Evolutionary conservation across 2,113 vertebrate species (phyloP).

Genomic region (Chauna torquata): DNA sequence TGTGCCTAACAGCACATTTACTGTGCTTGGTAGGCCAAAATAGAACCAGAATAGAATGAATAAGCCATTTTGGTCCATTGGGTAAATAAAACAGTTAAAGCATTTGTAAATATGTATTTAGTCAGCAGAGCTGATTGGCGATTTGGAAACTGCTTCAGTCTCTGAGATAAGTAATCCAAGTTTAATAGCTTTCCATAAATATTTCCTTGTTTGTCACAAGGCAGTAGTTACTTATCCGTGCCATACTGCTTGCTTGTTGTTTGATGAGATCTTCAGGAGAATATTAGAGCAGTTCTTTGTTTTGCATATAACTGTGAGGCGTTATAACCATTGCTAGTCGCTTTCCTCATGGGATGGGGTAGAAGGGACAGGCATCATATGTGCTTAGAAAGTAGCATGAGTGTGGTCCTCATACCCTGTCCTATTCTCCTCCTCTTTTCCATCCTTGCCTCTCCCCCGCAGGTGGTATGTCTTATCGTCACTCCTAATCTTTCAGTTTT

Average conservation of each 20-base stretch:
- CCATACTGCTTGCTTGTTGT: background rate
- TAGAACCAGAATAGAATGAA: conserved; percentile 60
- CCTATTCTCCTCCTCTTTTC: background rate
- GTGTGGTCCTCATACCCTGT: background rate
- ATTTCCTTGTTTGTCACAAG: conserved; percentile 12
- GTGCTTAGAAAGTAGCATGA: background rate
- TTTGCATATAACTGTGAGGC: background rate
- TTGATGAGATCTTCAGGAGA: conserved; percentile 3
- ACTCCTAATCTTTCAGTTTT: background rate
- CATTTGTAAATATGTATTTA: conserved; percentile 72
- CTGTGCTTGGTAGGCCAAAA: conserved; percentile 63
- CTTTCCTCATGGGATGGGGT: background rate
- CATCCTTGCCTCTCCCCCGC: background rate
- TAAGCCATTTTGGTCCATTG: conserved; percentile 59
- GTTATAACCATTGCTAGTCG: too few relatives aligned
- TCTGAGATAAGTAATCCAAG: conserved; percentile 6
- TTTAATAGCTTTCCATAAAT: conserved; percentile 35
- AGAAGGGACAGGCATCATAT: fast-evolving
- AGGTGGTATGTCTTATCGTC: background rate
- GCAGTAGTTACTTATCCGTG: background rate
- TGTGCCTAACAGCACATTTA: conserved; percentile 66
- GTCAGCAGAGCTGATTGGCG: conserved; percentile 45
- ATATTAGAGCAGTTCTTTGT: background rate
- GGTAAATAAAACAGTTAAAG: conserved; percentile 57
- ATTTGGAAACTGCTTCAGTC: conserved; percentile 5